Conservation (phyloP, 2,113 vertebrate species). For the Cricetomys ansorgei region DNA sequence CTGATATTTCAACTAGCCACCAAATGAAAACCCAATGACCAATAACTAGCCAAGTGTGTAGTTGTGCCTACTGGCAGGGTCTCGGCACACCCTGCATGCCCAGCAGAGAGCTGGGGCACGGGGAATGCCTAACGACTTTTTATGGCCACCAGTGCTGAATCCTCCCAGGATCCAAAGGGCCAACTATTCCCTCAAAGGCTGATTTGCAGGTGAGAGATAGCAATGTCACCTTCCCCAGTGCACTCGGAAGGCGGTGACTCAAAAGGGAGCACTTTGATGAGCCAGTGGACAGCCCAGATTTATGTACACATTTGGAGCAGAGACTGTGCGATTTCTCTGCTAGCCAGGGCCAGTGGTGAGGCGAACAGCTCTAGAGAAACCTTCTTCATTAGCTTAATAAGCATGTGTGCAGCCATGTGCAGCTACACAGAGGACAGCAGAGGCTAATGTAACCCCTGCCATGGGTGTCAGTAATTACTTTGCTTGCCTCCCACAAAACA, state of each 20-base stretch:
- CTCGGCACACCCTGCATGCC: background rate
- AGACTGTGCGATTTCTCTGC: background rate
- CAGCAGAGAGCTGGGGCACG: fast-evolving
- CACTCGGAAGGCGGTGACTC: background rate
- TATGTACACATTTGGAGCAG: background rate
- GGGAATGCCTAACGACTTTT: background rate
- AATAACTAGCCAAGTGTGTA: background rate
- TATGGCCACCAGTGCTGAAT: background rate
- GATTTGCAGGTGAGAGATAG: background rate
- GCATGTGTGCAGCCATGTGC: fast-evolving
- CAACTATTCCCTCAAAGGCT: background rate
- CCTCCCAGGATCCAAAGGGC: background rate
- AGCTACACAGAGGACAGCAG: fast-evolving
- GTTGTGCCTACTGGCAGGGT: background rate
- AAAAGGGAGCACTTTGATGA: background rate
- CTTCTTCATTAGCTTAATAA: conserved; percentile 59
- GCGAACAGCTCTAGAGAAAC: background rate
- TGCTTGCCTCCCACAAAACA: background rate
- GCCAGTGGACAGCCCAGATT: background rate
- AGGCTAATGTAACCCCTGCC: conserved; percentile 10
- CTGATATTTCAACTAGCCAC: background rate
- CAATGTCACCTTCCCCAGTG: background rate
- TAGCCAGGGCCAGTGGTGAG: background rate
- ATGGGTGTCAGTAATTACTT: background rate
- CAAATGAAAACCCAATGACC: background rate